Percentiles rank a stretch among this genome's conserved stretches.
phyloP scores from a whole-genome alignment of 2,797 vertebrate species.

The Melanogrammus aeglefinus region DNA sequence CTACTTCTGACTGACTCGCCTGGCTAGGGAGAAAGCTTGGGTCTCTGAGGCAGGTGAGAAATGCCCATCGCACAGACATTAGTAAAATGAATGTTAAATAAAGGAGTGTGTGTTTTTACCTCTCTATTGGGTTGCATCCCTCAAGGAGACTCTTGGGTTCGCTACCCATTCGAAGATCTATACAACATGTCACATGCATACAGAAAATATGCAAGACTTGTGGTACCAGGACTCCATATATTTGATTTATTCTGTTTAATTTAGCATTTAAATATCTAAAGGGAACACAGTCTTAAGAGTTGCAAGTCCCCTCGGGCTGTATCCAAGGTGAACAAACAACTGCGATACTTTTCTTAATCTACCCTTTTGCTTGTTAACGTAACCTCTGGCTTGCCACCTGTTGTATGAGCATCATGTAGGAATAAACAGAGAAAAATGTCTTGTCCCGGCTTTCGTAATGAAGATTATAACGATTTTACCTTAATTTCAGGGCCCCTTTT shows the following conservation, averaged over 20 bases:
- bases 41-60: conserved; percentile 30
- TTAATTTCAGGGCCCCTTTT: neutral
- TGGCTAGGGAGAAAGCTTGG: neutral
- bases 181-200: neutral
- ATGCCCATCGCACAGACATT: conserved; percentile 24
- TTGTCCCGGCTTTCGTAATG: conserved; percentile 1
- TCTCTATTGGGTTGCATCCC: neutral
- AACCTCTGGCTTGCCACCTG: neutral
- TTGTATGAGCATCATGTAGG: neutral
- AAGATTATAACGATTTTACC: neutral
- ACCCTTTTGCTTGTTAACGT: neutral
- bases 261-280: neutral
- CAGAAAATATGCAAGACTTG: neutral
- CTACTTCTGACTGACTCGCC: conserved; percentile 17
- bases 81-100: conserved; percentile 18
- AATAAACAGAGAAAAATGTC: neutral
- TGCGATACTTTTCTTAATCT: neutral
- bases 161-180: neutral
- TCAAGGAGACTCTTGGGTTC: neutral
- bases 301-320: neutral
- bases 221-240: neutral
- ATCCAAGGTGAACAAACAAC: neutral
- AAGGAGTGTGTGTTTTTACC: neutral
- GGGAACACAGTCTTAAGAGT: neutral
- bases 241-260: neutral